Base-by-base conservation (phyloP, 2,888 invertebrate genomes). In the Lagria hirta region DNA sequence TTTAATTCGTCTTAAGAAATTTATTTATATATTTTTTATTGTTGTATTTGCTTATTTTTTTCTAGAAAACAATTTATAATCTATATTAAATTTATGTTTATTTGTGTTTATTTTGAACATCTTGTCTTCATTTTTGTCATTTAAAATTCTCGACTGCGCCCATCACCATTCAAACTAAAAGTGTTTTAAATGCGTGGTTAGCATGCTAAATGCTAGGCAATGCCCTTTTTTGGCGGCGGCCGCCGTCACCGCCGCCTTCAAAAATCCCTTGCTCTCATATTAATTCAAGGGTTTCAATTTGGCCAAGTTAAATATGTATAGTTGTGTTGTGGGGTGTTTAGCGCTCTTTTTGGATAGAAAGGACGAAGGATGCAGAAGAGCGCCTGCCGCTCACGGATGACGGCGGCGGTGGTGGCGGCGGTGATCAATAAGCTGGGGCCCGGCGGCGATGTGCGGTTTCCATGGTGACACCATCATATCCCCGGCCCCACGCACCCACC, bases 371-470 rank as follows among this genome's bases (percentile, higher is more conserved):
- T n/a, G n/a, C n/a, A n/a, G n/a, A n/a, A n/a, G n/a, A n/a, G n/a
- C n/a, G n/a, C n/a, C n/a, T n/a, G n/a, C n/a, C n/a, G 34, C 41
- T 33, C 37, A 28, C 43, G 30, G 15, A 20, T 8, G 14, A 21
- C 32, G 22, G 23, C 38, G 35, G 21, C 33, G 46, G 38, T 40
- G 43, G 43, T 47, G 24, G 41, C 41, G 24, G 41, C 41, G 49
- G 41, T 61, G 61, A 63, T 63, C 62, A 61, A 63, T 63, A 64
- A 58, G 55, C 56, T 51, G 51, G 56, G 55, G 43, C 45, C 55
- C 58, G 57, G 52, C 55, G 61, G 62, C 62, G 61, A 61, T 63
- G 62, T 62, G 60, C 62, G 58, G 64, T 64, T 55, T 52, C 61
- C 58, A 64, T 64, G 58, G 60, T 43, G 51, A 62, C 61, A 44